Evolutionary conservation across 2,888 invertebrate genomes (phyloP), one percentile per base, ranked within the genome.

Genomic region (Aphelenchoides bicaudatus): DNA sequence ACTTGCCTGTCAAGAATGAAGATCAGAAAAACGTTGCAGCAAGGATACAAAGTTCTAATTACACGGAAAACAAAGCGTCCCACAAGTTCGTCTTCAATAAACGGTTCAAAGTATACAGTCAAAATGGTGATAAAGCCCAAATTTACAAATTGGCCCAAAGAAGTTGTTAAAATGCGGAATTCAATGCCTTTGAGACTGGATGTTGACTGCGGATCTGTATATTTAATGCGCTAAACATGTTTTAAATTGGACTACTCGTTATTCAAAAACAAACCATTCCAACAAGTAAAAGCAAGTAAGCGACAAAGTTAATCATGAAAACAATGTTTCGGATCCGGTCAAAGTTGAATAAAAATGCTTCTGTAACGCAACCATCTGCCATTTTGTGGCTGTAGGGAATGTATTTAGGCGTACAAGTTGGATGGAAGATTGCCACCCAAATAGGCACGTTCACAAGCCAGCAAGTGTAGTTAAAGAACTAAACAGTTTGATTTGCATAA

Each of bases 101-200:
- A 43, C 10, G 16, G 43, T 8, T 21, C 43, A n/a, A 43, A 43
- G 43, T 43, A 43, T 6, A 43, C 43, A 25, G 43, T 43, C 8
- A 43, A n/a, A 25, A 43, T 21, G 10, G 23, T 43, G 21, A 43
- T 10, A n/a, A 43, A 10, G 6, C 43, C 43, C 43, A 43, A 43
- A 43, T 43, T 43, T n/a, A 43, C 43, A 25, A 43, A 43, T n/a
- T 43, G 43, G 6, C 43, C 43, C 21, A 43, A 10, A 8, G 43
- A 43, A 25, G 16, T 43, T n/a, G 25, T 10, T n/a, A 43, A 21
- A n/a, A 43, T 43, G 10, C 43, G 43, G 23, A 10, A n/a, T 6
- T n/a, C 43, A 10, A 25, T 43, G 10, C 23, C 43, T 10, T 43
- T 19, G 21, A 43, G 23, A 34, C 34, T 34, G 16, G 13, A 13